phyloP scores from a whole-genome alignment of 1,140 invertebrate genomes.

The Akabosia matsudoensis region DNA sequence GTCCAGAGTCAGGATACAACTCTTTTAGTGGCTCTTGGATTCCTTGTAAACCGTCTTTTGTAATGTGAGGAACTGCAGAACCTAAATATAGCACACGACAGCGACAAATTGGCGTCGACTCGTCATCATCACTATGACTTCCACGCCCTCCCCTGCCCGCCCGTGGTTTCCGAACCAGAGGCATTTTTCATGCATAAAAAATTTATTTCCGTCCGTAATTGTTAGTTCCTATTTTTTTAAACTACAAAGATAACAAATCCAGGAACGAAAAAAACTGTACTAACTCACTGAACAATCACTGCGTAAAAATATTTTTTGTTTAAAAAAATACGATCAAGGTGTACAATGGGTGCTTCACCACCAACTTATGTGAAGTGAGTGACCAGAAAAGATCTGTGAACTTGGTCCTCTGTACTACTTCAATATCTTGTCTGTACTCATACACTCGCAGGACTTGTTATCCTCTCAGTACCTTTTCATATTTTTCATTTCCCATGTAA shows the following conservation, averaged over 20 bases:
- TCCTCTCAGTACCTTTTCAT: constrained; percentile 6
- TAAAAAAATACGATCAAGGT: neutral
- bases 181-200: constrained; percentile 39
- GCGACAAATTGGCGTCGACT: constrained; percentile 84
- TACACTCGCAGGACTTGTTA: neutral
- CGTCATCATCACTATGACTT: constrained; percentile 47
- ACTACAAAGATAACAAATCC: neutral
- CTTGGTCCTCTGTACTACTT: constrained; percentile 5
- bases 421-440: neutral
- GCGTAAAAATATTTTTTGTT: too few species aligned
- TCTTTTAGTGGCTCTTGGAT: constrained; percentile 95
- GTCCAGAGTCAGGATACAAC: constrained; percentile 90
- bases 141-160: constrained; percentile 32
- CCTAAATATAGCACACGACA: constrained; percentile 97
- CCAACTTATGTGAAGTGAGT: constrained; percentile 21
- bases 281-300: neutral
- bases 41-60: constrained; percentile 94
- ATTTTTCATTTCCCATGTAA: neutral
- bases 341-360: constrained; percentile 19
- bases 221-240: too few species aligned
- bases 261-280: constrained; percentile 1
- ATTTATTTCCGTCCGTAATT: neutral
- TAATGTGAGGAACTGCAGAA: constrained; percentile 93
- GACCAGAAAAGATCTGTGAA: constrained; percentile 15
- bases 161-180: constrained; percentile 41